Percentiles rank a stretch among this genome's conserved stretches.
Evolutionary conservation across 2,797 vertebrate species (phyloP).

Genomic region (Alectoris magna): DNA sequence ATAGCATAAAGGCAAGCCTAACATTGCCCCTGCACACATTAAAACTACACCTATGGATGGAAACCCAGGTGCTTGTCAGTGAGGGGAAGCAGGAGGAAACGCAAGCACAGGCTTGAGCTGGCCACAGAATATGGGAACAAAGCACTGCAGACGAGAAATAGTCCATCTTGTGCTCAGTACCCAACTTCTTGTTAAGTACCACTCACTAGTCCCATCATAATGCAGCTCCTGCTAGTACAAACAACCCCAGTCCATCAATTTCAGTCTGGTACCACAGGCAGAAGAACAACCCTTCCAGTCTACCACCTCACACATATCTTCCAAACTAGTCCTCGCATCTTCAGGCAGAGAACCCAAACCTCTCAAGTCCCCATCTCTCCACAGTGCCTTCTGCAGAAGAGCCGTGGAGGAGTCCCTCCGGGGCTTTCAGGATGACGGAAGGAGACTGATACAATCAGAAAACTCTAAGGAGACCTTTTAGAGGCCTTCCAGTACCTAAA

Average conservation of each 20-base stretch:
- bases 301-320: not conserved
- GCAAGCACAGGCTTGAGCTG: rapidly evolving
- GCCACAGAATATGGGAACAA: not conserved
- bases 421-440: not conserved
- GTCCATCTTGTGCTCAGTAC: not conserved
- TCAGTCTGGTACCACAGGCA: not conserved
- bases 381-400: not conserved
- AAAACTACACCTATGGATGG: not conserved
- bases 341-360: not conserved
- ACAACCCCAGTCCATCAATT: not conserved
- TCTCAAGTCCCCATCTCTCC: not conserved
- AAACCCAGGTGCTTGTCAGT: not conserved
- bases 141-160: rapidly evolving
- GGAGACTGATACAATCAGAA: not conserved
- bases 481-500: not conserved
- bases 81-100: not conserved
- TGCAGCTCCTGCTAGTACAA: not conserved
- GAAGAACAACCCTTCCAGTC: not conserved
- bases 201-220: not conserved
- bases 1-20: not conserved
- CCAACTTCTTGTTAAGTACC: not conserved
- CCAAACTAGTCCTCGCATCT: not conserved
- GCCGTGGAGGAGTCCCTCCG: not conserved
- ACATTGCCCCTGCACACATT: not conserved
- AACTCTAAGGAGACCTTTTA: not conserved